Evolutionary conservation across 2,797 vertebrate genomes (phyloP).

Genomic region (Acanthornis magna): DNA sequence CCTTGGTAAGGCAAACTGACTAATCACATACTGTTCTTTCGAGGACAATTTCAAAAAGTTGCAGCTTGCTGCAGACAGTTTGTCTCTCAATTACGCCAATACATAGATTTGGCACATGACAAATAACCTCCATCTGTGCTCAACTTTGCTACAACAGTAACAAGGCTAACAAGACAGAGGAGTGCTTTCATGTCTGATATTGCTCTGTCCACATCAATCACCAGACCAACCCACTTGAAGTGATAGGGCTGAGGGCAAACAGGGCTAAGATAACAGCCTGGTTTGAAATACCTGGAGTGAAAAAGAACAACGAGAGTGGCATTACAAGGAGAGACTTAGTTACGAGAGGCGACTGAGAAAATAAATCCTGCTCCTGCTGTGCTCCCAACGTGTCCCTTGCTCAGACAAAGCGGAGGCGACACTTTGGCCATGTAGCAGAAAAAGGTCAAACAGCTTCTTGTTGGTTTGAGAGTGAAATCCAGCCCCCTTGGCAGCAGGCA

Average conservation of each 20-base stretch:
- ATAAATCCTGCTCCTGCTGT: not conserved
- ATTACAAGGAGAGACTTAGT: not conserved
- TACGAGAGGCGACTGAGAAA: not conserved
- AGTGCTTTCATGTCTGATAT: not conserved
- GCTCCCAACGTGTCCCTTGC: accelerated
- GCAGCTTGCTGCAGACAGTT: constrained; percentile 15
- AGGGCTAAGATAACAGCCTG: not conserved
- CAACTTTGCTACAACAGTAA: not conserved
- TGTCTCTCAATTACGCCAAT: not conserved
- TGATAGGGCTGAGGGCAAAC: not conserved
- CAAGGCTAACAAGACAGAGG: not conserved
- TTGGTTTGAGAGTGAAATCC: constrained; percentile 23
- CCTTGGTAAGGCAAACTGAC: not conserved
- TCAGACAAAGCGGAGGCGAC: not conserved
- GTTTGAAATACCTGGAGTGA: not conserved
- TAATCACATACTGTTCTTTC: not conserved
- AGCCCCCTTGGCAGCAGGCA: constrained; percentile 26
- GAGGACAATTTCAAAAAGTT: constrained; percentile 30
- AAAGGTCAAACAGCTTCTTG: constrained; percentile 10
- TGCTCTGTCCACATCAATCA: not conserved
- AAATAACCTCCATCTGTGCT: constrained; percentile 19
- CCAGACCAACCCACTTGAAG: not conserved
- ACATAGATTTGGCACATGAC: not conserved
- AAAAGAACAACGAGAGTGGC: not conserved
- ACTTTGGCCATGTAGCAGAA: not conserved